Evolutionary conservation across 2,113 vertebrate genomes (phyloP).

Genomic region (Tapirus terrestris): DNA sequence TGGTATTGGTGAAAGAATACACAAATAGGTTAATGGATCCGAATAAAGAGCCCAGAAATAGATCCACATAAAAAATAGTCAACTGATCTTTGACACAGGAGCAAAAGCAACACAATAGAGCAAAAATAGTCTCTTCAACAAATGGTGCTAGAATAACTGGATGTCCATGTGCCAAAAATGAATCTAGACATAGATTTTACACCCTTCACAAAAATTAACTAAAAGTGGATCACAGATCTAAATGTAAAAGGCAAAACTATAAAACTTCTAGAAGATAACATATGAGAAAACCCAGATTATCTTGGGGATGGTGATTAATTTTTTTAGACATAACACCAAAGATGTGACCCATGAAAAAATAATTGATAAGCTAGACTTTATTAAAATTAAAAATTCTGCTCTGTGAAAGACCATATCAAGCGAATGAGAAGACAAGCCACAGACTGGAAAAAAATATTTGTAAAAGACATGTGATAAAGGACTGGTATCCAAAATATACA

Average conservation of each 20-base stretch:
- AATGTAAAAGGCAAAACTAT: background rate
- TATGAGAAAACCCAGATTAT: background rate
- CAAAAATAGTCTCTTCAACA: background rate
- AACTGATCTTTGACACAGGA: background rate
- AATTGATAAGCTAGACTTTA: background rate
- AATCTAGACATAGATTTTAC: background rate
- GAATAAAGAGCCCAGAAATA: background rate
- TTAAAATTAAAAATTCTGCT: background rate
- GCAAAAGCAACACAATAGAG: background rate
- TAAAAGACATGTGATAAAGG: background rate
- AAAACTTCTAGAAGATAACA: background rate
- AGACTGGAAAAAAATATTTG: background rate
- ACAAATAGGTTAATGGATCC: background rate
- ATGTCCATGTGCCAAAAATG: background rate
- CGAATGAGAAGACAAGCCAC: background rate
- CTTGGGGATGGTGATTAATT: background rate
- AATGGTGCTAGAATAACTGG: background rate
- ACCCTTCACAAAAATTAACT: background rate
- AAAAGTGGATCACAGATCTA: background rate
- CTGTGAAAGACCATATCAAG: background rate
- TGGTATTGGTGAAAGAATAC: background rate
- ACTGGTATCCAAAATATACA: background rate
- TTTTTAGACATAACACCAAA: background rate
- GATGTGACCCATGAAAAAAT: background rate
- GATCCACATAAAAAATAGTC: background rate